phyloP scores from a whole-genome alignment of 2,113 vertebrate species.

The Chaetops frenatus region DNA sequence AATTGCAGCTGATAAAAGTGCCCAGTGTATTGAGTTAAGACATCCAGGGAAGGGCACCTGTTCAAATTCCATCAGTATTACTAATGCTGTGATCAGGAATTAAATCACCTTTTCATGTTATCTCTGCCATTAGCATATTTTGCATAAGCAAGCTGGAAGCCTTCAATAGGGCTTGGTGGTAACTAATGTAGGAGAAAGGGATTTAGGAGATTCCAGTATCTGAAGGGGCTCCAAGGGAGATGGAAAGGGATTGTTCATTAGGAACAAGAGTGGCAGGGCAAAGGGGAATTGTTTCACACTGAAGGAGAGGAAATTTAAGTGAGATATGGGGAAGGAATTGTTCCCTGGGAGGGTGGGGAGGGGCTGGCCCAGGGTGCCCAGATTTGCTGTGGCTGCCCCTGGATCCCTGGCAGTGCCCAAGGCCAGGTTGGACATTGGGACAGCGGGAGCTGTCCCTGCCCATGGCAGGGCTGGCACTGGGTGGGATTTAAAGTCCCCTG shows the following conservation, averaged over 20 bases:
- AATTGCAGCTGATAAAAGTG: neutral
- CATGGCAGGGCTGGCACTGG: neutral
- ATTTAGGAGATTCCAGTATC: neutral
- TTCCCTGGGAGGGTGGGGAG: neutral
- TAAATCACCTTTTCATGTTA: neutral
- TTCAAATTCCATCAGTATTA: neutral
- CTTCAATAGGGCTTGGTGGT: neutral
- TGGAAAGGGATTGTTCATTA: neutral
- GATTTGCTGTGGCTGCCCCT: neutral
- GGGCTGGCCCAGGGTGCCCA: neutral
- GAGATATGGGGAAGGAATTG: neutral
- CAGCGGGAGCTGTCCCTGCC: neutral
- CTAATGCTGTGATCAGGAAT: neutral
- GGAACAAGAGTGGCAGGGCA: neutral
- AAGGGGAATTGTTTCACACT: neutral
- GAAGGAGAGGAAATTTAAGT: neutral
- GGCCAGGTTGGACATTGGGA: neutral
- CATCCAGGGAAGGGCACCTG: neutral
- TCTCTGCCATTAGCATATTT: neutral
- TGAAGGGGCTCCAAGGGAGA: neutral
- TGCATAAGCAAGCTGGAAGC: neutral
- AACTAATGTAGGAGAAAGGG: neutral
- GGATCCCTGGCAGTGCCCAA: neutral
- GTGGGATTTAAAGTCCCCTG: rapidly evolving
- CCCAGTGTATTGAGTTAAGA: neutral